A percentile compares a stretch with the other conserved stretches of the same genome.
Evolutionary conservation across 1,140 invertebrate genomes (phyloP).

Genomic region (Hylaeus anthracinus): DNA sequence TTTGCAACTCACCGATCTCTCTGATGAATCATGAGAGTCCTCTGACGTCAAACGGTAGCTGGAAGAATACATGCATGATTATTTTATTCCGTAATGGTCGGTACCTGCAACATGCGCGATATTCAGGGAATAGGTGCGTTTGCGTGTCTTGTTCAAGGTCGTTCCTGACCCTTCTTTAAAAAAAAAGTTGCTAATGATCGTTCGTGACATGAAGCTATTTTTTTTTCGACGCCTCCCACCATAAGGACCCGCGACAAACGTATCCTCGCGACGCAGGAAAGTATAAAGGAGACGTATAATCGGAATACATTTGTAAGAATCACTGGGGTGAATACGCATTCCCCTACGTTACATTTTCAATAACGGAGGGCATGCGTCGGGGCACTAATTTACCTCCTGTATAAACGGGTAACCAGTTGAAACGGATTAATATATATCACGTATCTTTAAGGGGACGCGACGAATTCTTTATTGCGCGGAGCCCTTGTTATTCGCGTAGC

Average conservation of each 20-base stretch:
- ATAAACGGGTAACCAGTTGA: background rate
- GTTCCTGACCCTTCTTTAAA: conserved; percentile 62
- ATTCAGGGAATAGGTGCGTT: conserved; percentile 40
- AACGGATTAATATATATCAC: conserved; percentile 22
- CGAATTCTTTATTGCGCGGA: background rate
- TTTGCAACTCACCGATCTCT: background rate
- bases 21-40: background rate
- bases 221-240: conserved; percentile 53
- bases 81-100: conserved; percentile 32
- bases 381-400: conserved; percentile 14
- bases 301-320: conserved; percentile 42
- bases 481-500: background rate
- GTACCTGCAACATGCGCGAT: conserved; percentile 20
- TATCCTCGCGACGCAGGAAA: conserved; percentile 10
- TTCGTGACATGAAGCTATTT: conserved; percentile 67
- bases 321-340: conserved; percentile 17
- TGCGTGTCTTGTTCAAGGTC: conserved; percentile 54
- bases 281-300: conserved; percentile 53
- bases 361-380: conserved; percentile 30
- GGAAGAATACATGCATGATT: conserved; percentile 13
- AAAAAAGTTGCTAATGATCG: conserved; percentile 59
- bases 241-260: conserved; percentile 34
- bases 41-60: background rate
- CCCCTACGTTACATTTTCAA: conserved; percentile 22
- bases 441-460: background rate